Evolutionary conservation across 2,797 vertebrate species (phyloP), one percentile per base, ranked within the genome.

Genomic region (Gymnoscopelus braueri): DNA sequence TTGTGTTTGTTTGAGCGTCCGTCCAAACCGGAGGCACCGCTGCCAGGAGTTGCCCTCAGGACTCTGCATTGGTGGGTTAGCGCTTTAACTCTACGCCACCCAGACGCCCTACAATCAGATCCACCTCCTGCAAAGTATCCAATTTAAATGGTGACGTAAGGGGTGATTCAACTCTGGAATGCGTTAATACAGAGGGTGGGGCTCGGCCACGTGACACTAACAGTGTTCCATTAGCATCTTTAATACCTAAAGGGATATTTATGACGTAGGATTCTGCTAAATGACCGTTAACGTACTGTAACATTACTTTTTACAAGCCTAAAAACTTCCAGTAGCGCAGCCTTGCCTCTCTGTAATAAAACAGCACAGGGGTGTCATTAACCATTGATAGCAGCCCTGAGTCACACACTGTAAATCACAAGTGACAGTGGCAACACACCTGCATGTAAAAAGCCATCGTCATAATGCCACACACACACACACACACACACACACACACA

Each of bases 381-480:
- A 76, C 56, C 35, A 63, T 48, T 5, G 29, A 70, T 57, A 63
- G 35, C 32, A 51, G 55, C 64, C 51, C 55, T 75, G 67, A 51
- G 65, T 84, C 77, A 71, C 58, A 39, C 23, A 66, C 48, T 61
- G 44, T 58, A 72, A 51, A 75, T 78, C 62, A 72, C 44, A 65
- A 56, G 14, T 52, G 63, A 44, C 53, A 64, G 39, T 51, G 51
- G 57, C 78, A 77, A 74, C 66, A 75, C 71, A 83, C 69, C 79
- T 69, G 64, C 66, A 62, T 67, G 62, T 60, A 56, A 24, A 9
- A 7, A 51, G 19, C 62, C 23, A 56, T 71, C 44, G 61, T 35
- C 67, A 60, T 48, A 55, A 44, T 48, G 3, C 69, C 39, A 44
- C 39, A 29, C 26, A 26, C 26, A 26, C 26, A 26, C 26, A 44